Base-by-base conservation (phyloP, 2,113 vertebrate species). In the Labeo rohita region DNA sequence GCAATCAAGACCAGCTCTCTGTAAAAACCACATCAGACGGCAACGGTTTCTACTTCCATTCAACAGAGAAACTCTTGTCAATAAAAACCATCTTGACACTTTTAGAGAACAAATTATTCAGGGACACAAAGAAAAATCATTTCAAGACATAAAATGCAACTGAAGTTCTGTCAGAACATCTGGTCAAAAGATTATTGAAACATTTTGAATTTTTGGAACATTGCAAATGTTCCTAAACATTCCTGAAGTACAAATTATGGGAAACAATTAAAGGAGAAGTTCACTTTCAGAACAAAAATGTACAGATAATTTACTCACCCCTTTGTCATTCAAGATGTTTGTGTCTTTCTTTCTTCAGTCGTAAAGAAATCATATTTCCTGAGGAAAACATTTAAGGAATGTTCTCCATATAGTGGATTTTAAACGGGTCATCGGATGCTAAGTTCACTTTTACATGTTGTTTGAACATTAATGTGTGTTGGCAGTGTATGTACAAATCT, bases 51-150 rank as follows among this genome's bases (percentile, higher is more conserved):
- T 56, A 3, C 23, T 68, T 68, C 15, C 47, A 68, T 82, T 82
- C 63, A 82, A 49, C 63, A 50, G 23, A 68, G 45, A 68, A 50
- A 50, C 61, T 82, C 12, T 81, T 82, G 80, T 65, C 78, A 80
- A 80, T 80, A 80, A 47, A 65, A 80, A 15, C 47, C 39, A 23
- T 47, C 56, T 80, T 47, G 39, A 47, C 39, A 80, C 50, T 39
- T 78, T 59, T 13, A 49, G n/a, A 49, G 78, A 80, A 80, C 59
- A 80, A 34, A 80, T 65, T 28, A 47, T 5, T 23, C 18, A 79
- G 34, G 21, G 13, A 16, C 59, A 80, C 43, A 47, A 65, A 80
- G n/a, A 63, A 78, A 21, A 78, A 56, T 18, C 23, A 15, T 80
- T 63, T 21, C 4, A 63, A 63, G 8, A 23, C 15, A 79, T 16